phyloP scores from a whole-genome alignment of 2,797 vertebrate species.

The Sebastes iracundus region DNA sequence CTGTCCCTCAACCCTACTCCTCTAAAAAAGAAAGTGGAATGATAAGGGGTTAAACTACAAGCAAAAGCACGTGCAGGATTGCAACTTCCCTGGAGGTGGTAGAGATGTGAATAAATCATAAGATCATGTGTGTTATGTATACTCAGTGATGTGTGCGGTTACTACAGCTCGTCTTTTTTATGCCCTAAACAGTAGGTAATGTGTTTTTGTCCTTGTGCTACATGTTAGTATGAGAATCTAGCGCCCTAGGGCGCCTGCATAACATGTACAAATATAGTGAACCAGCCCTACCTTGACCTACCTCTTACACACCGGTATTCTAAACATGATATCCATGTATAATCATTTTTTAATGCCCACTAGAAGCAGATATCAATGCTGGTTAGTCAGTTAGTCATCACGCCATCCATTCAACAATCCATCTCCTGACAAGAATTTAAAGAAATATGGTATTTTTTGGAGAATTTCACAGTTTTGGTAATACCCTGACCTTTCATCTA shows the following conservation, averaged over 20 bases:
- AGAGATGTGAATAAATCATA: conserved; percentile 53
- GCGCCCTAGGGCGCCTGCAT: not conserved
- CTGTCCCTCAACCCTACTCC: rapidly evolving
- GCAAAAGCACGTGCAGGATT: not conserved
- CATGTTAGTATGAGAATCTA: conserved; percentile 20
- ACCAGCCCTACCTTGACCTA: conserved; percentile 5
- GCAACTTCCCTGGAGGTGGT: conserved; percentile 20
- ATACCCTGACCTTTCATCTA: conserved; percentile 11
- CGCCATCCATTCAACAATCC: not conserved
- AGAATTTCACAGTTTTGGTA: not conserved
- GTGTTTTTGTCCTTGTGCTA: conserved; percentile 37
- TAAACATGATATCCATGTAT: not conserved
- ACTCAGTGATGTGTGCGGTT: conserved; percentile 40
- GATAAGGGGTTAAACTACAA: not conserved
- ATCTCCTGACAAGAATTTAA: not conserved
- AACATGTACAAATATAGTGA: conserved; percentile 7
- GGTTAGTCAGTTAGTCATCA: conserved; percentile 5
- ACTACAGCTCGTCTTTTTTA: conserved; percentile 16
- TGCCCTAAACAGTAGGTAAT: conserved; percentile 30
- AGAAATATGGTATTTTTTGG: not conserved
- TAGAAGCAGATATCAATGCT: not conserved
- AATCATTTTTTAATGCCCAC: not conserved
- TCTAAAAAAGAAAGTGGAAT: too few species aligned
- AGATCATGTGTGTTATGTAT: conserved; percentile 35
- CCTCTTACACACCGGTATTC: not conserved